Evolutionary conservation across 2,113 vertebrate species (phyloP).

Genomic region (Geococcyx californianus): DNA sequence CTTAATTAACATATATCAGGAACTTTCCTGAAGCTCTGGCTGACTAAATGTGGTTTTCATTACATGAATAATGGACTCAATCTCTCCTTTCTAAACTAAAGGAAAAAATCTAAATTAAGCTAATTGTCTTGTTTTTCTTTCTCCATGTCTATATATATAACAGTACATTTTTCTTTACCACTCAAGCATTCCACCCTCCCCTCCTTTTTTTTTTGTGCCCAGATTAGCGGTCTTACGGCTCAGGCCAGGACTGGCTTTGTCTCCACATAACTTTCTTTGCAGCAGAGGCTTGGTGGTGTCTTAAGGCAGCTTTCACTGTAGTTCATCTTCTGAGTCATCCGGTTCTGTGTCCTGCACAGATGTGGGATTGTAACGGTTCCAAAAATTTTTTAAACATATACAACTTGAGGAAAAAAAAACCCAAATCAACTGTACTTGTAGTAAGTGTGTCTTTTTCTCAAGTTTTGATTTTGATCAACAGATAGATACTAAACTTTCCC

Average conservation of each 20-base stretch:
- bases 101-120: background rate
- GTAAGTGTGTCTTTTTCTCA: background rate
- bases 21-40: background rate
- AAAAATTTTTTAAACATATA: background rate
- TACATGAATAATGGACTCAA: background rate
- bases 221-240: background rate
- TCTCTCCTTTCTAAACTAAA: background rate
- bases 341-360: background rate
- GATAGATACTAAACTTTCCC: background rate
- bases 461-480: background rate
- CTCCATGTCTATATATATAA: background rate
- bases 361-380: background rate
- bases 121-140: background rate
- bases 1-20: background rate
- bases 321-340: constrained; percentile 16
- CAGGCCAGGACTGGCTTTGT: background rate
- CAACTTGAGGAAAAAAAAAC: rapidly evolving
- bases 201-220: background rate
- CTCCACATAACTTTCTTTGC: background rate
- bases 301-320: background rate
- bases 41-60: background rate
- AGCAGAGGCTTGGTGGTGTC: background rate
- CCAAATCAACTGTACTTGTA: background rate
- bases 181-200: background rate
- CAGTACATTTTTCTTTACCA: background rate